A percentile compares a stretch with the other conserved stretches of the same genome.
phyloP scores from a whole-genome alignment of 53 echinoderm and acorn worm species.

The Stichopus horrens region DNA sequence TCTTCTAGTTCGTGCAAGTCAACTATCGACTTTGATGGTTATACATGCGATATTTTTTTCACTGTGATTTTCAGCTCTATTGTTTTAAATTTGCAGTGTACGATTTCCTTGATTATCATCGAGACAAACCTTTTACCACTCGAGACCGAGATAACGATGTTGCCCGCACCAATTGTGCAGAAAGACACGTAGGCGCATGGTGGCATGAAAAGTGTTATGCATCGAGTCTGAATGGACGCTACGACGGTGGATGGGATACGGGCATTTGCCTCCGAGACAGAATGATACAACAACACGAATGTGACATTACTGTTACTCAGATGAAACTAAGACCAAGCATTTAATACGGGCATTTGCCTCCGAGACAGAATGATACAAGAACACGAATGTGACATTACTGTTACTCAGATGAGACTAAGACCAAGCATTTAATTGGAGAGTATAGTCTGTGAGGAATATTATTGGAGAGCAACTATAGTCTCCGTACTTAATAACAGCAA shows the following conservation, averaged over 20 bases:
- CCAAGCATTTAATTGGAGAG: neutral
- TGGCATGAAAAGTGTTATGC: neutral
- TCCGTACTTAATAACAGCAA: too few species aligned
- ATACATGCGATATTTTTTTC: too few species aligned
- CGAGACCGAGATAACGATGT: too few species aligned
- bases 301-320: neutral
- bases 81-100: too few species aligned
- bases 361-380: neutral
- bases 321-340: slow-evolving; percentile 12
- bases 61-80: too few species aligned
- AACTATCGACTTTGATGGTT: too few species aligned
- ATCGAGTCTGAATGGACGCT: neutral
- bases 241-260: neutral
- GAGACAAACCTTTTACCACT: too few species aligned
- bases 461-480: too few species aligned
- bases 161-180: too few species aligned
- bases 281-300: neutral
- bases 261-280: neutral
- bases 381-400: neutral
- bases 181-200: neutral
- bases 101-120: too few species aligned
- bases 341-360: neutral
- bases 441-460: too few species aligned
- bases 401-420: neutral
- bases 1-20: too few species aligned